Evolutionary conservation across 2,888 invertebrate species (phyloP), one percentile per base, ranked within the genome.

Genomic region (Muscina levida): DNA sequence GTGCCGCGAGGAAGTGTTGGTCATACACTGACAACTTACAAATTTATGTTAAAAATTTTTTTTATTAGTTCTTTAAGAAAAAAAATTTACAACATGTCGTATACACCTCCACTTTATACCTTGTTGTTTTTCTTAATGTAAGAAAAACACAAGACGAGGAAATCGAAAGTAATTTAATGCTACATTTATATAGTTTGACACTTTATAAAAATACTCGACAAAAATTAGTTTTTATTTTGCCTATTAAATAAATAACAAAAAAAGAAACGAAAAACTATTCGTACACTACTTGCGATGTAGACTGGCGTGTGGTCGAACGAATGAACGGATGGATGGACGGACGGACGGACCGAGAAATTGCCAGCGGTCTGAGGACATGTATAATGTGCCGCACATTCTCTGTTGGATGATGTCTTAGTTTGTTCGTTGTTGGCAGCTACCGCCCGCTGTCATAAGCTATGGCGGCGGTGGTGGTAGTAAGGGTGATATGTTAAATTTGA

Each of bases 151-250:
- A 51, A 24, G 26, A 15, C 17, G 22, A 56, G 46, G 57, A 19
- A 24, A 17, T 31, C 68, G 72, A 76, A 80, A 24, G 72, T 77
- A 77, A 81, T 81, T 81, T 81, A 68, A 77, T 57, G 81, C 81
- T 48, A 75, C 77, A 81, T 74, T 81, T 74, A 81, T 77, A 75
- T 77, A 59, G 42, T 75, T 77, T 81, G 81, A 81, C 81, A 81
- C 81, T 77, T 81, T 65, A 81, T 77, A 75, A 75, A 77, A 77
- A 53, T 66, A 42, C 65, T 10, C 48, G 26, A 71, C 51, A 19
- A 67, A 65, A 70, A 62, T 46, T 72, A 48, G 22, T 44, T 72
- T 65, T 62, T 51, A 39, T 24, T 44, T 62, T 22, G 31, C 19
- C 46, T 48, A 51, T n/a, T n/a, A 19, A 59, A 26, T 59, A 19